These are phyloP conservation scores for Cercopithecus mona DNA, from an alignment of 2,113 vertebrate genomes.

Conservation along the genomic window DNA sequence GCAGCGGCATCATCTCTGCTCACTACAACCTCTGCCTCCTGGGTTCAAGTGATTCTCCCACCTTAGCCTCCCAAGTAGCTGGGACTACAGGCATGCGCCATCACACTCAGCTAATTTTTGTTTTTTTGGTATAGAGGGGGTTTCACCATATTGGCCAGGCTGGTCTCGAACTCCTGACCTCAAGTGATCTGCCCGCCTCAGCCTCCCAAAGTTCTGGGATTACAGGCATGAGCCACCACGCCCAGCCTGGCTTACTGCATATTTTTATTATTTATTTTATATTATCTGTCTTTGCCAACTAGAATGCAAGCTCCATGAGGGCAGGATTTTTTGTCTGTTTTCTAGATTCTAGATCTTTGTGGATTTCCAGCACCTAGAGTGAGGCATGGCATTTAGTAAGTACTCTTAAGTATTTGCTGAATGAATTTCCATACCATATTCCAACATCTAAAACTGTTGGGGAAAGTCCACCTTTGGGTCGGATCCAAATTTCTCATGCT, in stretches of 20 bases:
- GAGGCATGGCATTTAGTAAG: neutral
- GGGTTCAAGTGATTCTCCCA: too few relatives aligned
- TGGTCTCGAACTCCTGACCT: too few relatives aligned
- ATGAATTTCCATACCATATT: neutral
- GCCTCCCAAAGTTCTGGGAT: too few relatives aligned
- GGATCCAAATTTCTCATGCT: neutral
- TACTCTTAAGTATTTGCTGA: neutral
- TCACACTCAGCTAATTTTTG: too few relatives aligned
- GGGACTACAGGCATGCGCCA: too few relatives aligned
- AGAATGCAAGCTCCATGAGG: neutral
- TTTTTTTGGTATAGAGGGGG: too few relatives aligned
- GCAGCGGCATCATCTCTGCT: too few relatives aligned
- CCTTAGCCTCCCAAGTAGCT: too few relatives aligned
- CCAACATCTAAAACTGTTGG: slow-evolving; percentile 28
- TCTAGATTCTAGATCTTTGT: neutral
- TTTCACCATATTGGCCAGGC: too few relatives aligned
- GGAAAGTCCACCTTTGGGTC: neutral
- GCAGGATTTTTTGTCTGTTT: neutral
- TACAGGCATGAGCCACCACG: too few relatives aligned
- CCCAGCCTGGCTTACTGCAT: neutral
- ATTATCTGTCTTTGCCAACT: neutral
- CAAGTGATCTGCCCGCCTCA: too few relatives aligned
- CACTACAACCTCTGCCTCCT: too few relatives aligned
- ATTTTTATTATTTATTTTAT: neutral
- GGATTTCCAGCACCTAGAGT: neutral